Evolutionary conservation across 2,797 vertebrate genomes (phyloP), one percentile per base, ranked within the genome.

Genomic region (Eurystomus glaucurus): DNA sequence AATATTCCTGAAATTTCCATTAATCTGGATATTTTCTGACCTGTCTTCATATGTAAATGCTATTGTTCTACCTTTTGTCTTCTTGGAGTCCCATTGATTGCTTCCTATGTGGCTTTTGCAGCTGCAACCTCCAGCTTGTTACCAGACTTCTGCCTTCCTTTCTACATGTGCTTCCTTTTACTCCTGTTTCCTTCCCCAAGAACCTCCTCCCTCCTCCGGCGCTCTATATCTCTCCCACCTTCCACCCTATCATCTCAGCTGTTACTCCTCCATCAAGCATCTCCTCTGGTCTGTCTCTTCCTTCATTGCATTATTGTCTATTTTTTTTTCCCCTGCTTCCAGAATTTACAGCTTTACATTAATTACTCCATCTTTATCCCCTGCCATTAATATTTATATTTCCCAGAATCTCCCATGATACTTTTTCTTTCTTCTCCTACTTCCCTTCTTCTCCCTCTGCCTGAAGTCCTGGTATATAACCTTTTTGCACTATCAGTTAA

Each of bases 31-130:
- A 70, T 74, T 89, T 94, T 96, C 61, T 82, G 54, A 66, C 35
- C 51, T 85, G 20, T 86, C 13, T 10, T 80, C 13, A 41, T 64
- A 76, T 22, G 9, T 60, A 89, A 90, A 74, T 50, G 23, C 6
- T 90, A n/a, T 50, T 93, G 12, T 70, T 97, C 85, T 97, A 95
- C 94, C 94, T 94, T 79, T 89, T 57, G 46, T 96, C 62, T 90
- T 70, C 88, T 94, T 96, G 77, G 76, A 88, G 28, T 89, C 70
- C 39, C 0, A 11, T 23, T 74, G 91, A 55, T 54, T 65, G 48
- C 12, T 92, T 96, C 91, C 88, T 94, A 37, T 52, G 72, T 10
- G 5, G 39, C 25, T 72, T 86, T 79, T 1, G 0, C 83, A 95
- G 83, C 77, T 95, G 92, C 88, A 95, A 75, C 68, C 48, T 93